A percentile compares a stretch with the other conserved stretches of the same genome.
These are phyloP conservation scores for Meloidogyne chitwoodi DNA, from an alignment of 1,140 invertebrate species.

Conservation along the genomic window DNA sequence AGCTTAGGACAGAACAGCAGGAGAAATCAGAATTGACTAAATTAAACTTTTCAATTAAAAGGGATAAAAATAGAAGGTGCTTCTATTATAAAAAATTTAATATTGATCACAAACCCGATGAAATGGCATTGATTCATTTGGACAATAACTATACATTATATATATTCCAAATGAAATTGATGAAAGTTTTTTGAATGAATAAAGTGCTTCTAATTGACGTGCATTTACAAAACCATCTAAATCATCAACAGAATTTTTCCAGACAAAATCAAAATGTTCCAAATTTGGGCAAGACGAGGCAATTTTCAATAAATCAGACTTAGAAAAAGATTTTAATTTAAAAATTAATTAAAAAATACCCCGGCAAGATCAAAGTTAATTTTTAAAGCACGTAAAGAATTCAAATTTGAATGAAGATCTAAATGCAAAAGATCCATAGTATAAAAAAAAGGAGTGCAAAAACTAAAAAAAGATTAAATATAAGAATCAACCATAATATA, in stretches of 20 bases:
- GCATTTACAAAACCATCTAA: background rate
- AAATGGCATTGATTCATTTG: background rate
- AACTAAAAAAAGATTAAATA: background rate
- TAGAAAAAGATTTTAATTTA: background rate
- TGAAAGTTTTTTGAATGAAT: background rate
- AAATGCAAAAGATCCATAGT: background rate
- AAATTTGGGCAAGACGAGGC: background rate
- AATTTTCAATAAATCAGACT: background rate
- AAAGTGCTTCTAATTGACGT: background rate
- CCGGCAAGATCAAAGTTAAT: no score
- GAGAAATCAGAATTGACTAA: no score
- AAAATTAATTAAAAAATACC: background rate
- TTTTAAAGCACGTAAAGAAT: background rate
- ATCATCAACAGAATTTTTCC: background rate
- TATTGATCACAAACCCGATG: background rate
- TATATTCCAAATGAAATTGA: background rate
- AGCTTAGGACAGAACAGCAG: no score
- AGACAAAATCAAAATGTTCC: background rate
- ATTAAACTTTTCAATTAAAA: background rate
- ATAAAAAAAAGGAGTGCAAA: background rate
- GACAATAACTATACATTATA: background rate
- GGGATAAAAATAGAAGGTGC: no score
- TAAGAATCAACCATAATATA: no score
- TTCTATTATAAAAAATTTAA: no score
- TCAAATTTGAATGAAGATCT: background rate